Percentiles rank a stretch among this genome's conserved stretches.
These are phyloP conservation scores for Danio tinwini DNA, from an alignment of 2,797 vertebrate genomes.

Conservation along the genomic window DNA sequence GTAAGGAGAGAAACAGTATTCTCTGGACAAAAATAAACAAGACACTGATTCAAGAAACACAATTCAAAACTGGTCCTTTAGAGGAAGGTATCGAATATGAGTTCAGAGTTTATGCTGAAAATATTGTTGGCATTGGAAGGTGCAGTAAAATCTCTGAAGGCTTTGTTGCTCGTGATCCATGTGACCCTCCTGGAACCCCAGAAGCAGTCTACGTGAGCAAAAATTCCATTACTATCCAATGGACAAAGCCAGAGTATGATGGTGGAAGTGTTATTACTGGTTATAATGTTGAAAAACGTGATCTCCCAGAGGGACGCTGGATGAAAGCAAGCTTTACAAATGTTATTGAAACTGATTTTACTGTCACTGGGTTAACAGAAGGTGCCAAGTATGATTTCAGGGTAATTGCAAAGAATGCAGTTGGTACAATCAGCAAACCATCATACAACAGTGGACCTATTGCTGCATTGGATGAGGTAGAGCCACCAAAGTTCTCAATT, in stretches of 20 bases:
- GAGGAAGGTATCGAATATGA: constrained; percentile 98
- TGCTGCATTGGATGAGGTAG: constrained; percentile 90
- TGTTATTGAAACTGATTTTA: constrained; percentile 95
- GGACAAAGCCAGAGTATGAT: constrained; percentile 97
- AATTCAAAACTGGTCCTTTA: constrained; percentile 90
- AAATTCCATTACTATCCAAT: constrained; percentile 90
- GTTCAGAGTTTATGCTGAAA: constrained; percentile 96
- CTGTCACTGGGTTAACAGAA: constrained; percentile 92
- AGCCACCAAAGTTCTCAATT: constrained; percentile 94
- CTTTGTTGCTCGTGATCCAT: constrained; percentile 92
- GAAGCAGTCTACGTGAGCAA: constrained; percentile 92
- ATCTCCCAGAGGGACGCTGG: constrained; percentile 97
- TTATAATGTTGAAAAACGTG: constrained; percentile 95
- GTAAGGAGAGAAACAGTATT: constrained; percentile 98
- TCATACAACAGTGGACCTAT: constrained; percentile 98
- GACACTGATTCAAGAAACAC: constrained; percentile 89
- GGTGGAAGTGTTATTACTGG: constrained; percentile 96
- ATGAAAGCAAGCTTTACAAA: constrained; percentile 97
- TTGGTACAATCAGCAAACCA: constrained; percentile 92
- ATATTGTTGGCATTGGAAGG: constrained; percentile 95
- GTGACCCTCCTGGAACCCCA: constrained; percentile 94
- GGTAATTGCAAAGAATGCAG: constrained; percentile 97
- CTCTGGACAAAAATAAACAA: constrained; percentile 98
- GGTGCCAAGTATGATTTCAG: constrained; percentile 97
- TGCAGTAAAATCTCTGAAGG: constrained; percentile 96